Base-by-base conservation (phyloP, 2,113 vertebrate species). In the Lonchura striata region DNA sequence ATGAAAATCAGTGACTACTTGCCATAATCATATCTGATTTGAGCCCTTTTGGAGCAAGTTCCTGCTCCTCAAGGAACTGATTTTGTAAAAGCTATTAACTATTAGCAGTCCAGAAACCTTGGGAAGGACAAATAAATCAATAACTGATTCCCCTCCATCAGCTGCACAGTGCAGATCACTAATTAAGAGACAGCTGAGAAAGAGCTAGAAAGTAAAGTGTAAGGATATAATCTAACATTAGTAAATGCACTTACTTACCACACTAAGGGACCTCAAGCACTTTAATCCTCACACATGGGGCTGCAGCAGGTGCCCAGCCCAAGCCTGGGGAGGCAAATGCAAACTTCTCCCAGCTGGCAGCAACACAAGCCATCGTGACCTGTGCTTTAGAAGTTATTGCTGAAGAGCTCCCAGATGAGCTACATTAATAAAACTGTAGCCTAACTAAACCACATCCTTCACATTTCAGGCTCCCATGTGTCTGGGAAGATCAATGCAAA, bases 391-490 rank as follows among this genome's bases (percentile, higher is more conserved):
- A 70, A 93, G 68, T 84, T 83, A 84, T 22, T 78, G 82, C 69
- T 78, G 71, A 77, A 85, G 42, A 74, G 84, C 63, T 94, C 88
- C 82, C 90, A 82, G 71, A 90, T 82, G 88, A 96, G 61, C 63
- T 46, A 9, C 71, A 28, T 88, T 94, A 96, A 95, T 94, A 91
- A 87, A 96, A 63, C 82, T 82, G 41, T 64, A 90, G 82, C 61
- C 76, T 92, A 84, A 93, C 90, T 86, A 93, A 96, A 90, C 76
- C 76, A 95, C 90, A 93, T 93, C 83, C 82, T 90, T 90, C 69
- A 59, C 82, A 82, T 83, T 68, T 90, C 80, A 31, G 68, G 86
- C 49, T 94, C 86, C 76, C 77, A 30, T 75, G 79, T 69, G 82
- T 61, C 88, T 61, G 61, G 44, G 57, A 95, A 84, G 92, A 96